Evolutionary conservation across 2,888 invertebrate genomes (phyloP), one percentile per base, ranked within the genome.

Genomic region (Pyrrhia umbra): DNA sequence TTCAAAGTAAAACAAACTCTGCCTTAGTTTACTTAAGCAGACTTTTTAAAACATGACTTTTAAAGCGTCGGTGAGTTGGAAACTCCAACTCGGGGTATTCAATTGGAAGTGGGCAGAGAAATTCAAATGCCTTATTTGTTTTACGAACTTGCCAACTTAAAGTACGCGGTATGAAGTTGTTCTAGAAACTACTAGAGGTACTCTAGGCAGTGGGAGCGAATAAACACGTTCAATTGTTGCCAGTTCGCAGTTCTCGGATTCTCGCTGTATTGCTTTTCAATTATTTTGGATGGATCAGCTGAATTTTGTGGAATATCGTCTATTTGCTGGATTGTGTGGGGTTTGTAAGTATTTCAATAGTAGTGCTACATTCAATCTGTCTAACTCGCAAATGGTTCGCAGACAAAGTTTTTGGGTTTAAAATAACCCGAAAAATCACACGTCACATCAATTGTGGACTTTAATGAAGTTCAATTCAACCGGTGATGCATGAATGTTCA

Each of bases 81-180:
- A 83, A 73, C 77, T 83, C 56, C 52, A 64, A 63, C 70, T 66
- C 40, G 47, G 64, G 59, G 78, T 80, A 74, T 80, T 80, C 82
- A 80, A 80, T 82, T 77, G 80, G 69, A 79, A 83, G 75, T 72
- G 71, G 78, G 61, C 73, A 62, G 71, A 73, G 75, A 81, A 84
- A 84, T 84, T 83, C 82, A 84, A 84, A 84, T 84, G 58, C 82
- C 81, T 77, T 77, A 72, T 75, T 79, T 79, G 68, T 81, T 75
- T 68, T 81, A 77, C 67, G 62, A 82, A 78, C 72, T 81, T 75
- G 60, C 50, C 16, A 75, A 81, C 71, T 70, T 71, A 34, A 68
- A 72, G 76, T 70, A 64, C 47, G 69, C 78, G 74, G 82, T 74
- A 75, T 77, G 66, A 82, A 82, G 74, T 80, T 81, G 65, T 59